Base-by-base conservation (phyloP, 2,113 vertebrate genomes). In the Odontesthes bonariensis region DNA sequence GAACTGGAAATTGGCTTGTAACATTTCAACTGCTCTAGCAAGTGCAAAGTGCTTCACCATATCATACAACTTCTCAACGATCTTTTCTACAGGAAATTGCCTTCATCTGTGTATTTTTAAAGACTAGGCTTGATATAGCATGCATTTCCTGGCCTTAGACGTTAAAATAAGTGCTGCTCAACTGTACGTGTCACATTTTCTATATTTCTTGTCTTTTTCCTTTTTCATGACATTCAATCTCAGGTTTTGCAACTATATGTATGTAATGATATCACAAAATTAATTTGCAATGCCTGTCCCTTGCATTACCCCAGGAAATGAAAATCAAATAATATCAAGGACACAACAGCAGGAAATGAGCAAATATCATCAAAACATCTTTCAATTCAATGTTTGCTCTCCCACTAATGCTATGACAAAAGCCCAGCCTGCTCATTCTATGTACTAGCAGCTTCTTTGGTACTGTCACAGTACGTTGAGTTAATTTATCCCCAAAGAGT, bases 221-320 rank as follows among this genome's bases (percentile, higher is more conserved):
- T 73, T 76, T 77, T 79, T 58, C 27, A 80, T 86, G 72, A 69
- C 4, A 16, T 33, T 73, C 68, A 35, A 60, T 38, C 35, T 31
- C 54, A 49, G 16, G 40, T 58, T 58, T 69, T 56, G 51, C 46
- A 38, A 61, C 62, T 55, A 55, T 58, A 75, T 82, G 86, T 82
- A 80, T 81, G 59, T 65, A 79, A 85, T 79, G 75, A 75, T 65
- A 74, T 49, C 74, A 72, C 83, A 63, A 81, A 86, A 89, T 86
- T 47, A 0, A 83, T 78, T 81, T 83, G 70, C 57, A 74, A 84
- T 11, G 76, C 49, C 58, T 83, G 79, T 81, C 76, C 69, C 32
- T 56, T 58, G 22, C 20, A 67, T 66, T 62, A 47, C 65, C 76
- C 12, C 4, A 42, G 67, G 77, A 61, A 67, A 52, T 60, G 22